phyloP scores from a whole-genome alignment of 2,113 vertebrate genomes.

The Crotalus viridis region DNA sequence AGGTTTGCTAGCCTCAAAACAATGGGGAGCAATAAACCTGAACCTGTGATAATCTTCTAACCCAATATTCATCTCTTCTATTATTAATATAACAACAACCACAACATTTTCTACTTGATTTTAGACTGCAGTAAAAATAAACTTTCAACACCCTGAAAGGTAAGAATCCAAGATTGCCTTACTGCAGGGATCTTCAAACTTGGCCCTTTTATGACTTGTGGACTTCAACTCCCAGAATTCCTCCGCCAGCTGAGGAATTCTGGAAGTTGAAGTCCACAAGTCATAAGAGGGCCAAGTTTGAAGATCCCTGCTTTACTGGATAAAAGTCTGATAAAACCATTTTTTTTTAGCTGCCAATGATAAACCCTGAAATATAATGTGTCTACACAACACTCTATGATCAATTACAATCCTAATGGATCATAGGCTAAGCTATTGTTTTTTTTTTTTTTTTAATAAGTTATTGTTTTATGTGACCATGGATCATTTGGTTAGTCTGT shows the following conservation, averaged over 20 bases:
- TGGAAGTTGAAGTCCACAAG: too few species aligned
- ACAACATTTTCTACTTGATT: slow-evolving; percentile 11
- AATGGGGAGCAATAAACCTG: slow-evolving; percentile 4
- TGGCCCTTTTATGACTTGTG: too few species aligned
- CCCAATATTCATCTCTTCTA: neutral
- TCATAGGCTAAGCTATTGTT: neutral
- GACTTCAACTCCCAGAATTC: too few species aligned
- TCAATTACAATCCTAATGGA: neutral
- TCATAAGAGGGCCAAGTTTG: too few species aligned
- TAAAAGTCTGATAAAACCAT: neutral
- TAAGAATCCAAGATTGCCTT: neutral
- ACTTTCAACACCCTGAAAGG: neutral
- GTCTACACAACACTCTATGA: neutral
- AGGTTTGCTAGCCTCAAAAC: slow-evolving; percentile 18
- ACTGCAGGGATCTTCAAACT: too few species aligned
- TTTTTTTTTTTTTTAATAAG: too few species aligned
- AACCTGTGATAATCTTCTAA: slow-evolving; percentile 30
- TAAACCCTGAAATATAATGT: neutral
- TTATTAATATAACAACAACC: slow-evolving; percentile 32
- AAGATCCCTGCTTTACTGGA: too few species aligned
- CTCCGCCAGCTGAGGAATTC: too few species aligned
- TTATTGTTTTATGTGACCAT: too few species aligned
- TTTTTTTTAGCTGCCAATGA: neutral
- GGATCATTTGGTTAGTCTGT: neutral
- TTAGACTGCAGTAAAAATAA: neutral